Conservation (phyloP, 2,797 vertebrate species). For the Muscicapa striata region DNA sequence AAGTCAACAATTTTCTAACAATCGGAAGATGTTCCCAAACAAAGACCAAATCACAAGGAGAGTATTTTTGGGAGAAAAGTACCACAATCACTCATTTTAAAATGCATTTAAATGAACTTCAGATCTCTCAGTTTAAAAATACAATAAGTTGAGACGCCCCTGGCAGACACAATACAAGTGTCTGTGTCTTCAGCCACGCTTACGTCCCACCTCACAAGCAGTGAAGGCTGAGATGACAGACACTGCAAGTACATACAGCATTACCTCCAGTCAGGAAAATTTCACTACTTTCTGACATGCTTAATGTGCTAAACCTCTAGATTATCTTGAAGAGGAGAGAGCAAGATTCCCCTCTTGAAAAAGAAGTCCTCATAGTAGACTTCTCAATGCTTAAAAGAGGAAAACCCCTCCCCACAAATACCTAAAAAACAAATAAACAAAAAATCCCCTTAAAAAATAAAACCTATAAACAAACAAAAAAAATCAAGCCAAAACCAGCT, state of each 20-base stretch:
- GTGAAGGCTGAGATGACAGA: background rate
- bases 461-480: background rate
- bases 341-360: background rate
- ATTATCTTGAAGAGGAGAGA: background rate
- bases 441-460: fast-evolving
- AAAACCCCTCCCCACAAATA: background rate
- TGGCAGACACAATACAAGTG: background rate
- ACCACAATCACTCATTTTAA: background rate
- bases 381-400: background rate
- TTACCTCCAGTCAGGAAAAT: background rate
- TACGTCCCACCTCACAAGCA: background rate
- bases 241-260: background rate
- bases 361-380: background rate
- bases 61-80: background rate
- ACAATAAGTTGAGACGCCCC: background rate
- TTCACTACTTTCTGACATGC: background rate
- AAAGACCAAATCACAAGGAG: background rate
- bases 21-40: background rate
- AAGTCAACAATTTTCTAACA: background rate
- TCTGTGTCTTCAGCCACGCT: background rate
- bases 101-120: background rate
- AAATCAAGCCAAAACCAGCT: background rate
- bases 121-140: background rate
- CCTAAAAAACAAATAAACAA: background rate
- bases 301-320: background rate